phyloP scores from a whole-genome alignment of 2,797 vertebrate genomes.

The Paguma larvata region DNA sequence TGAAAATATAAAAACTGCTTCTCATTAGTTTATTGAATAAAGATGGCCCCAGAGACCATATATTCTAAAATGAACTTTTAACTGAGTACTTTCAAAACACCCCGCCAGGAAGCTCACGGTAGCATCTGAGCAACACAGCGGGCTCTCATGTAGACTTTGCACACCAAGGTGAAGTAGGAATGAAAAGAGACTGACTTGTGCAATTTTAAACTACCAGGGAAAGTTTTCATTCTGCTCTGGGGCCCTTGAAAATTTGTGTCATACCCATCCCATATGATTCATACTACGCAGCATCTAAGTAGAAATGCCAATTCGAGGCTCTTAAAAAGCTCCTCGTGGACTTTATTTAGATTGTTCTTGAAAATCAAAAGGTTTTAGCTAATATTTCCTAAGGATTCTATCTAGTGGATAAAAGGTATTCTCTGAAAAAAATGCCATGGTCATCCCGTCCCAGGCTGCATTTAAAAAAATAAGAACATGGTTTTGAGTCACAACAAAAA shows the following conservation, averaged over 20 bases:
- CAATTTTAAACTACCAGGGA: not conserved
- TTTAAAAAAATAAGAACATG: slow-evolving; percentile 38
- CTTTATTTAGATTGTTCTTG: not conserved
- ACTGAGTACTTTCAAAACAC: not conserved
- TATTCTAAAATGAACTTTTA: slow-evolving; percentile 41
- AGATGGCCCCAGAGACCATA: not conserved
- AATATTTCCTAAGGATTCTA: slow-evolving; percentile 47
- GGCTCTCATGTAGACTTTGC: not conserved
- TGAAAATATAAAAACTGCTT: slow-evolving; percentile 75
- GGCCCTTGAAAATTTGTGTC: not conserved
- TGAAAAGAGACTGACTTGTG: not conserved
- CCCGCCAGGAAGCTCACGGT: slow-evolving; percentile 31
- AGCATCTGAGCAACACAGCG: slow-evolving; percentile 62
- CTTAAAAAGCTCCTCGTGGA: not conserved
- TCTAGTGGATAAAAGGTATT: slow-evolving; percentile 15
- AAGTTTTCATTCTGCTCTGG: not conserved
- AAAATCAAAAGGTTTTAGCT: slow-evolving; percentile 53
- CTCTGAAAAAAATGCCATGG: slow-evolving; percentile 4
- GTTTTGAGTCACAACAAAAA: slow-evolving; percentile 60
- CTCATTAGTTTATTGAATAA: slow-evolving; percentile 66
- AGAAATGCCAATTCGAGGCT: slow-evolving; percentile 3
- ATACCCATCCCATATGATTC: not conserved
- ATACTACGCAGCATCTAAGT: not conserved
- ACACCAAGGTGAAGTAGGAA: slow-evolving; percentile 35
- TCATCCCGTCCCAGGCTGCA: not conserved